Conservation (phyloP, 1,140 invertebrate species). For the Neoseiulus cucumeris region DNA sequence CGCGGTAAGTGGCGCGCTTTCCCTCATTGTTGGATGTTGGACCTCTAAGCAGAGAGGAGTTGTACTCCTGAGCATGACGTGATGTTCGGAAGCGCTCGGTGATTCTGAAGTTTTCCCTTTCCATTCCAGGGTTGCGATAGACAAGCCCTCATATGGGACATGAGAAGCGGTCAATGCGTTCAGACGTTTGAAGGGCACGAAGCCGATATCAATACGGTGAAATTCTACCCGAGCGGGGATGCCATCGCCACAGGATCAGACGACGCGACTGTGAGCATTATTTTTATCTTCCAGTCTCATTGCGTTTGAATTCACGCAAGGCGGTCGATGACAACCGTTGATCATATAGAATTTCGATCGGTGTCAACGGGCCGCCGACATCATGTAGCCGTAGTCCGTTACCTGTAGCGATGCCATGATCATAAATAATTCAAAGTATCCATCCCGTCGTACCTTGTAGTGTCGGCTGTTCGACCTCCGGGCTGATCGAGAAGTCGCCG, state of each 20-base stretch:
- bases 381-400: no score
- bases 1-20: conserved; percentile 48
- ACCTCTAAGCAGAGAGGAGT: no score
- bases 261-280: conserved; percentile 62
- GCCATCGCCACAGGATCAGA: conserved; percentile 93
- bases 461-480: conserved; percentile 92
- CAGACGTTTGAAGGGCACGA: conserved; percentile 97
- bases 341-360: no score
- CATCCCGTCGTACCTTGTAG: conserved; percentile 30
- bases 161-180: conserved; percentile 91
- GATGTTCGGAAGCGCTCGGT: background rate
- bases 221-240: conserved; percentile 98
- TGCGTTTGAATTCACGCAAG: no score
- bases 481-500: conserved; percentile 89
- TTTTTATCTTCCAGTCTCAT: no score
- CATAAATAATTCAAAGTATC: conserved; percentile 8
- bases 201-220: conserved; percentile 93
- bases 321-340: no score
- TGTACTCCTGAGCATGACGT: no score
- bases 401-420: no score
- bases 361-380: no score
- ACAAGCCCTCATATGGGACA: conserved; percentile 95
- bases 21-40: no score
- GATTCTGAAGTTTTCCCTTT: conserved; percentile 11
- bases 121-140: conserved; percentile 69